These are phyloP conservation scores for Nyctibius bracteatus DNA, from an alignment of 2,113 vertebrate genomes.

Conservation along the genomic window DNA sequence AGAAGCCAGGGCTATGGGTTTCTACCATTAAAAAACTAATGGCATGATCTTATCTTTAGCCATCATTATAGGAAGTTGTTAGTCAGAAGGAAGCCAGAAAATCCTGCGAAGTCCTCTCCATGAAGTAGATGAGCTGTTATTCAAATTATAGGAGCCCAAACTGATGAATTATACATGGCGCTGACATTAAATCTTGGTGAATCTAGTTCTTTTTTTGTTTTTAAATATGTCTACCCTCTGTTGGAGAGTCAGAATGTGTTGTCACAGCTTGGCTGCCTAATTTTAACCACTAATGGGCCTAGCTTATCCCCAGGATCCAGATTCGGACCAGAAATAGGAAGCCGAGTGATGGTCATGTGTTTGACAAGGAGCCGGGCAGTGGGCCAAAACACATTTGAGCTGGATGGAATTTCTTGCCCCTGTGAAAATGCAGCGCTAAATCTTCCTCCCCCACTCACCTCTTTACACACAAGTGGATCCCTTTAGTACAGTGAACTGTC, in stretches of 20 bases:
- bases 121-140: slow-evolving; percentile 44
- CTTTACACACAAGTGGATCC: slow-evolving; percentile 73
- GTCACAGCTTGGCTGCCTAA: slow-evolving; percentile 77
- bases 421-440: slow-evolving; percentile 82
- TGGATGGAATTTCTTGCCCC: slow-evolving; percentile 84
- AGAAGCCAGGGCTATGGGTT: neutral
- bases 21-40: neutral
- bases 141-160: slow-evolving; percentile 34
- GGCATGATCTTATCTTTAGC: neutral
- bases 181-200: slow-evolving; percentile 55
- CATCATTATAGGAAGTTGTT: neutral
- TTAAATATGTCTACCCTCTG: slow-evolving; percentile 71
- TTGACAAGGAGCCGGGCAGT: slow-evolving; percentile 75
- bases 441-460: slow-evolving; percentile 73
- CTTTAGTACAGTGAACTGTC: slow-evolving; percentile 78
- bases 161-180: slow-evolving; percentile 45
- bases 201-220: slow-evolving; percentile 39
- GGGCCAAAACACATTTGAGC: slow-evolving; percentile 82
- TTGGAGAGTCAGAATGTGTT: slow-evolving; percentile 73
- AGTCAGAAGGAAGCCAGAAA: neutral
- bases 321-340: slow-evolving; percentile 84
- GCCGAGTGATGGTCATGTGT: slow-evolving; percentile 79
- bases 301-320: slow-evolving; percentile 67
- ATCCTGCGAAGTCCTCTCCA: slow-evolving; percentile 1
- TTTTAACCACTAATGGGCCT: slow-evolving; percentile 79